Evolutionary conservation across 2,888 invertebrate species (phyloP).

Genomic region (Eupithecia pulchellata): DNA sequence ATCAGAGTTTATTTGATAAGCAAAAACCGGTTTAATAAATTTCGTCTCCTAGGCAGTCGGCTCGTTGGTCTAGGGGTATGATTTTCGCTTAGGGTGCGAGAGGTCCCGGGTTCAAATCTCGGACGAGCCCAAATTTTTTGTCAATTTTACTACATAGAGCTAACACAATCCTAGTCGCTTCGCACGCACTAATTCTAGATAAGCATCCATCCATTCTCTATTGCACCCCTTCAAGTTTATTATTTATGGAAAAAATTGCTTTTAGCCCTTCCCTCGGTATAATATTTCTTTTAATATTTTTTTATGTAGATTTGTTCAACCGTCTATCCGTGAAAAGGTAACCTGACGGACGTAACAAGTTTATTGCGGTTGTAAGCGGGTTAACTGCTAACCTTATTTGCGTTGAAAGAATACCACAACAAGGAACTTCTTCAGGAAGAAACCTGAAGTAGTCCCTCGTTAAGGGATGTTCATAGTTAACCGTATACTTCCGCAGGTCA

Average conservation of each 20-base stretch:
- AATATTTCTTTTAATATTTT: neutral
- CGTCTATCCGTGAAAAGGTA: neutral
- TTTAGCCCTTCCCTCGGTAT: neutral
- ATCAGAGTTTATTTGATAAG: neutral
- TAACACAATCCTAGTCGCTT: neutral
- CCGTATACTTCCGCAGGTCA: too few species aligned
- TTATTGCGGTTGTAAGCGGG: too few species aligned
- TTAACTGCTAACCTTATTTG: too few species aligned
- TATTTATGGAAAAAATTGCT: too few species aligned
- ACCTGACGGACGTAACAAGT: too few species aligned
- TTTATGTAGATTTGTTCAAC: neutral
- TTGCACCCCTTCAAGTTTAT: neutral
- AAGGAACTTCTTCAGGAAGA: too few species aligned
- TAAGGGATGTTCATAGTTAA: too few species aligned
- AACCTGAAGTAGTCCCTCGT: too few species aligned
- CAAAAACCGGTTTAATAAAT: conserved; percentile 1
- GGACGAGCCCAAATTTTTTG: conserved; percentile 76
- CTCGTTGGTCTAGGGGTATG: conserved; percentile 78
- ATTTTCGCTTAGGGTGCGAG: conserved; percentile 85
- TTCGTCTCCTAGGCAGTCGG: conserved; percentile 21
- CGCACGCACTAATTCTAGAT: neutral
- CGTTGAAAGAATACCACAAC: too few species aligned
- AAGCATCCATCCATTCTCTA: neutral
- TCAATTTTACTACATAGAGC: neutral
- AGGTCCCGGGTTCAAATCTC: conserved; percentile 86